A percentile compares a stretch with the other conserved stretches of the same genome.
These are phyloP conservation scores for Alcedo atthis DNA, from an alignment of 2,797 vertebrate species.

Conservation along the genomic window DNA sequence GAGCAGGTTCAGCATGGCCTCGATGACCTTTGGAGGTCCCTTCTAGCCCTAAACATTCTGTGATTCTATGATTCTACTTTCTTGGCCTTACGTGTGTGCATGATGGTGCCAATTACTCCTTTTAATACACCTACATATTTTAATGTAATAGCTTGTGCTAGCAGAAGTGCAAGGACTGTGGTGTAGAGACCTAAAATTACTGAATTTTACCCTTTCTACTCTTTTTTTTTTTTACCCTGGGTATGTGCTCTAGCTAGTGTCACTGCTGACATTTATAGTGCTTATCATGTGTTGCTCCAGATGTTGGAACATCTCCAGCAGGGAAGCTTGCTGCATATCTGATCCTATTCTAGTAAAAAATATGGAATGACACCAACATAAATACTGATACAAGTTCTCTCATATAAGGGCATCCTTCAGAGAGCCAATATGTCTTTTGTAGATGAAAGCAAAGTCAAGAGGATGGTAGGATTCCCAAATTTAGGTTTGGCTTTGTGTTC, in stretches of 20 bases:
- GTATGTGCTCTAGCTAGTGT: background rate
- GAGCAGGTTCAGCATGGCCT: background rate
- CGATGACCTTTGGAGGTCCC: too few relatives aligned
- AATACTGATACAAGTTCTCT: slow-evolving; percentile 42
- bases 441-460: background rate
- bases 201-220: background rate
- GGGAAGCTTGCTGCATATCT: slow-evolving; percentile 49
- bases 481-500: background rate
- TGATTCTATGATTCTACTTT: background rate
- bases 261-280: background rate
- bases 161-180: background rate
- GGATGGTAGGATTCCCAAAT: background rate
- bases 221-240: slow-evolving; percentile 5
- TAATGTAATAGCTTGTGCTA: background rate
- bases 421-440: slow-evolving; percentile 12
- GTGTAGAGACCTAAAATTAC: background rate
- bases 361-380: slow-evolving; percentile 35
- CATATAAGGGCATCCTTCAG: slow-evolving; percentile 44
- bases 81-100: background rate
- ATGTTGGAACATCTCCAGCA: slow-evolving; percentile 27
- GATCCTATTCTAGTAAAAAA: slow-evolving; percentile 37
- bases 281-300: slow-evolving; percentile 16
- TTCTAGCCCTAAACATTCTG: too few relatives aligned
- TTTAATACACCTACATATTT: background rate
- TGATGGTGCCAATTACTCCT: background rate